Percentiles rank a stretch among this genome's conserved stretches.
These are phyloP conservation scores for Cottoperca gobio DNA, from an alignment of 2,797 vertebrate genomes.

Conservation along the genomic window DNA sequence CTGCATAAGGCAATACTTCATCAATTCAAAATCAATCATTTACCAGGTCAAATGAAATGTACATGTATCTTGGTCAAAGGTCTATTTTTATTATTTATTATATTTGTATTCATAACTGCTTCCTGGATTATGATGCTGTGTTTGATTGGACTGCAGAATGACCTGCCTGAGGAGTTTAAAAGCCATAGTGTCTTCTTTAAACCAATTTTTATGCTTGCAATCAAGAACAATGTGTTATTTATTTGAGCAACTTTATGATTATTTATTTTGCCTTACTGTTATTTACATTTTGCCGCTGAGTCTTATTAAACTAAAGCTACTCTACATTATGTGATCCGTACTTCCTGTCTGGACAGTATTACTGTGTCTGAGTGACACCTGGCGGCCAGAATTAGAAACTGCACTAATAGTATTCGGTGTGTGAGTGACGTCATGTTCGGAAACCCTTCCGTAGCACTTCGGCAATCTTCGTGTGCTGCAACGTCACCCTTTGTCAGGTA, in stretches of 20 bases:
- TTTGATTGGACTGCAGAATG: slow-evolving; percentile 15
- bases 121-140: not conserved
- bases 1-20: not conserved
- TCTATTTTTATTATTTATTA: no score
- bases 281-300: not conserved
- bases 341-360: no score
- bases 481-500: not conserved
- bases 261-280: not conserved
- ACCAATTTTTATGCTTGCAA: not conserved
- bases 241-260: no score
- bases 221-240: not conserved
- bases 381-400: slow-evolving; percentile 18
- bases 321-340: not conserved
- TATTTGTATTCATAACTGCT: not conserved
- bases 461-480: slow-evolving; percentile 30
- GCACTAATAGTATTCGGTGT: not conserved
- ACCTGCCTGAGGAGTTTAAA: not conserved
- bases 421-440: slow-evolving; percentile 12
- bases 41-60: not conserved
- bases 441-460: not conserved
- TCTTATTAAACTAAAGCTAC: not conserved
- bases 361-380: slow-evolving; percentile 53
- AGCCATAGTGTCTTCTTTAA: not conserved
- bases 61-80: not conserved
- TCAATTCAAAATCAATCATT: slow-evolving; percentile 17